A percentile compares a stretch with the other conserved stretches of the same genome.
Conservation (phyloP, 2,888 invertebrate genomes). For the Orthosia gracilis region DNA sequence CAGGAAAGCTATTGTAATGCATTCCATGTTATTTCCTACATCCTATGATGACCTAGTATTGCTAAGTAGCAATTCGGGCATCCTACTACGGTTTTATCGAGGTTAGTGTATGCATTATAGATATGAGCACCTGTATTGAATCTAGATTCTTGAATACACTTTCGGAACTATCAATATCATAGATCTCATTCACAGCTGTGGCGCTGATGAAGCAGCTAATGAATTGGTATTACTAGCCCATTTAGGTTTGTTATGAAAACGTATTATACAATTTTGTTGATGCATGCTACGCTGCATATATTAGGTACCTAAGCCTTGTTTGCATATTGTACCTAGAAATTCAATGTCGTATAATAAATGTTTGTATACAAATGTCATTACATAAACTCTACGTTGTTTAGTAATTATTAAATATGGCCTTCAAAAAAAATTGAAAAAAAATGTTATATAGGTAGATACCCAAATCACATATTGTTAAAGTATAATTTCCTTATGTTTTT, state of each 20-base stretch:
- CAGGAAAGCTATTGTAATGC: conserved; percentile 50
- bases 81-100: conserved; percentile 25
- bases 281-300: conserved; percentile 4
- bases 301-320: conserved; percentile 12
- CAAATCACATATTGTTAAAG: neutral
- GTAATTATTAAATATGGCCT: conserved; percentile 15
- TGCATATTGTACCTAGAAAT: conserved; percentile 14
- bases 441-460: neutral
- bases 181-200: conserved; percentile 5
- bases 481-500: neutral
- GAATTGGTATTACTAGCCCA: conserved; percentile 4
- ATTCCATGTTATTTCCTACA: conserved; percentile 52
- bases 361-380: conserved; percentile 40
- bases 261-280: conserved; percentile 19
- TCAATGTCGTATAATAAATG: conserved; percentile 23
- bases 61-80: conserved; percentile 42
- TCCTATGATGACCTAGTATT: conserved; percentile 36
- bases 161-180: conserved; percentile 18
- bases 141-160: conserved; percentile 14
- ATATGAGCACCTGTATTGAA: conserved; percentile 29
- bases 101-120: conserved; percentile 32
- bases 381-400: conserved; percentile 1
- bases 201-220: neutral
- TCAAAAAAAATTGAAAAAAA: neutral
- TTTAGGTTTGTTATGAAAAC: conserved; percentile 10